These are phyloP conservation scores for Spermophilus dauricus DNA, from an alignment of 2,113 vertebrate species.

Conservation along the genomic window DNA sequence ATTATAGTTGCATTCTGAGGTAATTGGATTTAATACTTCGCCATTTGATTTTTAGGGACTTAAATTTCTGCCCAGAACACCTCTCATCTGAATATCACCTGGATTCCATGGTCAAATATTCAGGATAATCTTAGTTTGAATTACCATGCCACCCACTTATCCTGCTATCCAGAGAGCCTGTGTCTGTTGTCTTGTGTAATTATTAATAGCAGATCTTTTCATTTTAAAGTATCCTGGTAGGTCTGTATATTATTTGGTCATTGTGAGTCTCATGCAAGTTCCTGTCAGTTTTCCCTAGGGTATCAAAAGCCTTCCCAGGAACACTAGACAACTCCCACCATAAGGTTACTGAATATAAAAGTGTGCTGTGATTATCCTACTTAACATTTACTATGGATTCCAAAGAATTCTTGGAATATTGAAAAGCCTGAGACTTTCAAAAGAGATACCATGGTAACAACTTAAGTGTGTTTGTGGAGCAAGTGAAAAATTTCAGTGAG, in stretches of 20 bases:
- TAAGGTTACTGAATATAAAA: background rate
- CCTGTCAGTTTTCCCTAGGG: background rate
- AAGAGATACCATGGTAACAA: background rate
- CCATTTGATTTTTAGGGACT: background rate
- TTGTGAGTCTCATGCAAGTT: background rate
- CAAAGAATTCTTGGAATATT: slow-evolving; percentile 5
- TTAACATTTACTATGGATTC: background rate
- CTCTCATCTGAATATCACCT: background rate
- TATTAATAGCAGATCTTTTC: background rate
- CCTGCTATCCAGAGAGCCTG: background rate
- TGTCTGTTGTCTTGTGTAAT: background rate
- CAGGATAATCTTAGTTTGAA: background rate
- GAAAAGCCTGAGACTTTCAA: background rate
- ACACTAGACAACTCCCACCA: background rate
- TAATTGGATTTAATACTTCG: background rate
- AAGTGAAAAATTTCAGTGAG: slow-evolving; percentile 8
- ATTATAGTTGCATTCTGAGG: background rate
- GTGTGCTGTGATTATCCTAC: background rate
- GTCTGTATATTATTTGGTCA: background rate
- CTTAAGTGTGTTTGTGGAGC: slow-evolving; percentile 16
- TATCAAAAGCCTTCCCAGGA: background rate
- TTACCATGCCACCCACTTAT: background rate
- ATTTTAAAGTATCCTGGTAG: background rate
- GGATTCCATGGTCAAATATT: background rate
- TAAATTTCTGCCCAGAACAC: background rate